These are phyloP conservation scores for Rhinopomastus cyanomelas DNA, from an alignment of 2,113 vertebrate species.

Conservation along the genomic window DNA sequence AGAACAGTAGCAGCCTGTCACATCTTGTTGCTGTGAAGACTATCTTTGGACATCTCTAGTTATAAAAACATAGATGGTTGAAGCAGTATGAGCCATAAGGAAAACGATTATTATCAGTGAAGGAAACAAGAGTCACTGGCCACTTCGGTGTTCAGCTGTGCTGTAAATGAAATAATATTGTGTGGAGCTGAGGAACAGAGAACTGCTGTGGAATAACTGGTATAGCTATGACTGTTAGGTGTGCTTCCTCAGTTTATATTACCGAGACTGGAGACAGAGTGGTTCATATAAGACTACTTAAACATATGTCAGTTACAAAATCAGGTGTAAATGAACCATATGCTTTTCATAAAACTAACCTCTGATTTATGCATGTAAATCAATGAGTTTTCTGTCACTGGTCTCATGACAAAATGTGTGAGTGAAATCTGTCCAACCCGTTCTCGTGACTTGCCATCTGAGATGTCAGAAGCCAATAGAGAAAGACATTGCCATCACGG, in stretches of 20 bases:
- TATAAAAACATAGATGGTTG: neutral
- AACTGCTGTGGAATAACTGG: neutral
- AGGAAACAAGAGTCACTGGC: neutral
- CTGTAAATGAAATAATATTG: neutral
- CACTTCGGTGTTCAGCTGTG: neutral
- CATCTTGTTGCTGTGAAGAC: neutral
- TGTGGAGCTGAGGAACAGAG: neutral
- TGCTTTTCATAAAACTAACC: neutral
- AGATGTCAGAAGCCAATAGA: neutral
- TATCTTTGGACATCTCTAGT: neutral
- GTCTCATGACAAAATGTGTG: neutral
- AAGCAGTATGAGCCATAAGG: neutral
- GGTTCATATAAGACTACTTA: neutral
- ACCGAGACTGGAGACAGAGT: neutral
- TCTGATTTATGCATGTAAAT: slow-evolving; percentile 4
- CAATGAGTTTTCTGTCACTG: neutral
- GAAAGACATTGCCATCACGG: neutral
- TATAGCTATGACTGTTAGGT: neutral
- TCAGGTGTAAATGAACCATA: neutral
- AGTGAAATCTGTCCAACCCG: neutral
- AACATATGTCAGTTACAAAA: slow-evolving; percentile 70
- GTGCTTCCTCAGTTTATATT: neutral
- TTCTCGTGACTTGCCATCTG: neutral
- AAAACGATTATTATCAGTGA: neutral
- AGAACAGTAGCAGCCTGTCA: neutral